A percentile compares a stretch with the other conserved stretches of the same genome.
phyloP scores from a whole-genome alignment of 2,797 vertebrate species.

The Anas acuta region DNA sequence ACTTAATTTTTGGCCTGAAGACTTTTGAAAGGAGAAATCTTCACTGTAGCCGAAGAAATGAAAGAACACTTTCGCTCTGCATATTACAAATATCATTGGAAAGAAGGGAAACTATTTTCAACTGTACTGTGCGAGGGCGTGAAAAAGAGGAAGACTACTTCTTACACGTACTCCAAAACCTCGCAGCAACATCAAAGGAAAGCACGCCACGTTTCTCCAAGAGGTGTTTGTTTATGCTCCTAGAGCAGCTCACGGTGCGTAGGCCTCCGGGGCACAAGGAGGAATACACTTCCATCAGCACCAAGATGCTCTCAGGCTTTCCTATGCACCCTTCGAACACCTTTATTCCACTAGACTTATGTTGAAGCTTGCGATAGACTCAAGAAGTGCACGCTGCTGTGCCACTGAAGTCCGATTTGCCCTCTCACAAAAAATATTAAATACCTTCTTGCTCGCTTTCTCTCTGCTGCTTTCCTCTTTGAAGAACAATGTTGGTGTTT shows the following conservation, averaged over 20 bases:
- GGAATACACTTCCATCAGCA: not conserved
- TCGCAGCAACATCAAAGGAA: constrained; percentile 64
- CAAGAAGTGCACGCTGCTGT: not conserved
- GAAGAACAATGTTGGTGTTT: not conserved
- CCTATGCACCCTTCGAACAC: constrained; percentile 35
- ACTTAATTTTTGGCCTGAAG: constrained; percentile 24
- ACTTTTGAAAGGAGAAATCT: constrained; percentile 32
- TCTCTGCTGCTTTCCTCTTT: not conserved
- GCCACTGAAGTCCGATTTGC: not conserved
- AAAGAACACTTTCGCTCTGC: not conserved
- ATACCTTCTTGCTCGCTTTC: not conserved
- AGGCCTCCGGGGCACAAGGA: not conserved
- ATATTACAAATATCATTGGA: not conserved
- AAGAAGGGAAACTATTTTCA: constrained; percentile 44
- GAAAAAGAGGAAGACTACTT: constrained; percentile 34
- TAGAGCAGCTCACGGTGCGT: not conserved
- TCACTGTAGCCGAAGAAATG: not conserved
- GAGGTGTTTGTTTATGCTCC: constrained; percentile 54
- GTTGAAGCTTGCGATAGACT: constrained; percentile 11
- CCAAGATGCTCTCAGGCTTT: not conserved
- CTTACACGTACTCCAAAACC: constrained; percentile 19
- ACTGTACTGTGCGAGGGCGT: not conserved
- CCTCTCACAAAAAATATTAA: constrained; percentile 33
- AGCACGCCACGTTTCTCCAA: not conserved
- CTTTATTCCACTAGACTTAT: not conserved